phyloP scores from a whole-genome alignment of 2,888 invertebrate genomes.

The Papilio protenor region DNA sequence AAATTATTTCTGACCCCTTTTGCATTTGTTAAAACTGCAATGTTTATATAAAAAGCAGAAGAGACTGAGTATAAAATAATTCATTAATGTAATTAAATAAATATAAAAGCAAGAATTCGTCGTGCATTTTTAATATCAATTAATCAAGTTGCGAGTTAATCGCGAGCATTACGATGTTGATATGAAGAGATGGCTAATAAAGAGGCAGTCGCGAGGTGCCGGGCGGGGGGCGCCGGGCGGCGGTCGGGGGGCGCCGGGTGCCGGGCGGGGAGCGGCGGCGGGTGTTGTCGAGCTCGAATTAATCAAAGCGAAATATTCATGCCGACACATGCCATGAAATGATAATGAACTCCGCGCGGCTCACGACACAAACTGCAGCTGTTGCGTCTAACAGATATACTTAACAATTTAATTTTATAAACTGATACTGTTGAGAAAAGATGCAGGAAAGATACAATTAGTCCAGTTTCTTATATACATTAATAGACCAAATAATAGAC shows the following conservation, averaged over 20 bases:
- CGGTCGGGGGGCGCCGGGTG: background rate
- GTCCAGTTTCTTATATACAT: background rate
- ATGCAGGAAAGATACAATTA: background rate
- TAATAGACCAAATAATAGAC: too few relatives aligned
- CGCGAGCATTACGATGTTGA: slow-evolving; percentile 40
- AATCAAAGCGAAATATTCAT: slow-evolving; percentile 83
- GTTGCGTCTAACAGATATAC: background rate
- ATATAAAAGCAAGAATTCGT: background rate
- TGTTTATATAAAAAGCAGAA: background rate
- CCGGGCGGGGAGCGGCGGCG: background rate
- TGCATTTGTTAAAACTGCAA: background rate
- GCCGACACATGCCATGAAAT: slow-evolving; percentile 82
- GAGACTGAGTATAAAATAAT: background rate
- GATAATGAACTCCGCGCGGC: slow-evolving; percentile 76
- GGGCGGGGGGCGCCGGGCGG: slow-evolving; percentile 49
- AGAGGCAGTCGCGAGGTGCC: slow-evolving; percentile 54
- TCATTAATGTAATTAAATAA: background rate
- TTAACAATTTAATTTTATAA: background rate
- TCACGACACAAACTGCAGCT: slow-evolving; percentile 51
- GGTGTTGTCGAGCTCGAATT: slow-evolving; percentile 67
- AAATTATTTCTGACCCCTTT: background rate
- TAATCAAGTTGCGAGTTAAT: slow-evolving; percentile 12
- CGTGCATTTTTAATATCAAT: slow-evolving; percentile 5
- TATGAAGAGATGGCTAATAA: slow-evolving; percentile 63
- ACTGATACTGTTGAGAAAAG: background rate